phyloP scores from a whole-genome alignment of 1,140 invertebrate genomes.

The Zaprionus taronus region DNA sequence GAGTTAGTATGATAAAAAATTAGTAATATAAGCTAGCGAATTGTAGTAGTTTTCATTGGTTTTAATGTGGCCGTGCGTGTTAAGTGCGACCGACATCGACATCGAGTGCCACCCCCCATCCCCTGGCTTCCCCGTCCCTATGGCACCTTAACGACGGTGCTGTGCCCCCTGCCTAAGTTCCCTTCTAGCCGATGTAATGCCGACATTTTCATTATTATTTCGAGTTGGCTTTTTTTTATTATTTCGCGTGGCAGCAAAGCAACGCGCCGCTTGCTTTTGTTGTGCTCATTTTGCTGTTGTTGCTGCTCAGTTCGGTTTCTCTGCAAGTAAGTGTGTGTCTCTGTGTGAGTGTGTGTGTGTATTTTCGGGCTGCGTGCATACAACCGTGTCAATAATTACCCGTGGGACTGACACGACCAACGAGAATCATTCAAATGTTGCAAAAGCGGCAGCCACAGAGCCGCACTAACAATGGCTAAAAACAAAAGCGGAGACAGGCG shows the following conservation, averaged over 20 bases:
- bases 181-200: slow-evolving; percentile 49
- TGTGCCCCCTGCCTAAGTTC: slow-evolving; percentile 19
- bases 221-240: slow-evolving; percentile 62
- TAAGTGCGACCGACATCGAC: slow-evolving; percentile 66
- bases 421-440: slow-evolving; percentile 83
- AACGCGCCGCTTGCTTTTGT: slow-evolving; percentile 63
- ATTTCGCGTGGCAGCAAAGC: slow-evolving; percentile 72
- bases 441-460: slow-evolving; percentile 64
- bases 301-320: slow-evolving; percentile 40
- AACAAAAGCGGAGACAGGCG: slow-evolving; percentile 73
- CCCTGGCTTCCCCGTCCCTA: slow-evolving; percentile 6
- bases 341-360: slow-evolving; percentile 50
- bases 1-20: slow-evolving; percentile 64
- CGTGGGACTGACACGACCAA: slow-evolving; percentile 84
- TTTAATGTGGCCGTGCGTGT: slow-evolving; percentile 76
- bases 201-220: slow-evolving; percentile 83
- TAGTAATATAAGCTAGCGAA: slow-evolving; percentile 72
- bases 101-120: slow-evolving; percentile 49
- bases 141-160: slow-evolving; percentile 27
- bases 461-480: slow-evolving; percentile 77
- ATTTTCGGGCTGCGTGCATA: slow-evolving; percentile 83
- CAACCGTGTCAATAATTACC: slow-evolving; percentile 84
- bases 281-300: slow-evolving; percentile 32
- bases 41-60: slow-evolving; percentile 83
- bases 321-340: slow-evolving; percentile 37